Base-by-base conservation (phyloP, 2,113 vertebrate genomes). In the Saguinus midas region DNA sequence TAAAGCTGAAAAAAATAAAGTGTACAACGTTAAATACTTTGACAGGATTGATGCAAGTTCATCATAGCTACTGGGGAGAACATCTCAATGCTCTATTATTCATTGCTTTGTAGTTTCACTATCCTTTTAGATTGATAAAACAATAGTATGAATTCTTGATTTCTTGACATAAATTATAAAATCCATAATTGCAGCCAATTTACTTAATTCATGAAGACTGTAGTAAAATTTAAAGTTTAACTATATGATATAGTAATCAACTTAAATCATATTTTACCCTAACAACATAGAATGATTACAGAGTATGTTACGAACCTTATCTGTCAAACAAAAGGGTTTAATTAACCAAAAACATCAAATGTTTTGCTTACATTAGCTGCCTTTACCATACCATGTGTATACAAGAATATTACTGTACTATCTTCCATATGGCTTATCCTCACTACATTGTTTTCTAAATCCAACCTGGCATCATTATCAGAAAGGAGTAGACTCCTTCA, bases 401-500 rank as follows among this genome's bases (percentile, higher is more conserved):
- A 87, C 93, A 90, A 35, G 29, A 87, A 91, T 85, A 93, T 84
- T 57, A 96, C 87, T 96, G 80, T 81, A 95, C 85, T 95, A 25
- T 75, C 32, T 87, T 95, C 94, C 97, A 88, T 97, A 96, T 96
- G 93, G 40, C 85, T 92, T 87, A 72, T 88, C 14, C 37, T 96
- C 89, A 98, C 70, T n/a, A 97, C 95, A 92, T 52, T 14, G 83
- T 96, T 58, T 92, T 81, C 45, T 88, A 82, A 78, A 94, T 95
- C 95, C 76, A 97, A 96, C 75, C 80, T 97, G 95, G 87, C 90
- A 90, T 83, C 79, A 72, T 80, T 93, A 97, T 96, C 96, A 98
- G 83, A 98, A 97, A 89, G 29, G 64, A 96, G 75, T 80, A 97
- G 92, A 94, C 64, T 97, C 92, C 91, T 97, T 95, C 92, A 95